Percentiles rank a stretch among this genome's conserved stretches.
These are phyloP conservation scores for Morpho deidamia DNA, from an alignment of 2,888 invertebrate genomes.

Conservation along the genomic window DNA sequence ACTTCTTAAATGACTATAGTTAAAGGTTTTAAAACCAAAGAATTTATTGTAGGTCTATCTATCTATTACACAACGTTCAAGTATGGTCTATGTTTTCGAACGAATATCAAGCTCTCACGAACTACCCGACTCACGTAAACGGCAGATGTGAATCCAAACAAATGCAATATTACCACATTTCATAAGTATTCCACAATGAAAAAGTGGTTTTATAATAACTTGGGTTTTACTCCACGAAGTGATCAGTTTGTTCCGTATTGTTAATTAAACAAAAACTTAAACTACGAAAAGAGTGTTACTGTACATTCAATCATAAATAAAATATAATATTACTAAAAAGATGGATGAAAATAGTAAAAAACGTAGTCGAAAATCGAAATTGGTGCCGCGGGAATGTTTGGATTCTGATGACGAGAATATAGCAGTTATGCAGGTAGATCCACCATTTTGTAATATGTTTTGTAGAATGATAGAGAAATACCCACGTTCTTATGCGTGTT, in stretches of 20 bases:
- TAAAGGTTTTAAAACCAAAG: too few species aligned
- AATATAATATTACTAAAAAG: constrained; percentile 1
- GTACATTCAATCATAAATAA: neutral
- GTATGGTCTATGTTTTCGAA: constrained; percentile 19
- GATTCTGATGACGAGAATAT: constrained; percentile 28
- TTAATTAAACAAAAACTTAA: neutral
- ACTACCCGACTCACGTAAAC: constrained; percentile 21
- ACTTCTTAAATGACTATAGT: too few species aligned
- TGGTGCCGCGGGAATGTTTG: constrained; percentile 32
- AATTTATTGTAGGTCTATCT: too few species aligned
- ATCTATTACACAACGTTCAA: too few species aligned
- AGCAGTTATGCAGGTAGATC: constrained; percentile 32
- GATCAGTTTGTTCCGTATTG: neutral
- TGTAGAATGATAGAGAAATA: too few species aligned
- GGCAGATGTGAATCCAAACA: constrained; percentile 4
- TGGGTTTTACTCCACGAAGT: constrained; percentile 4
- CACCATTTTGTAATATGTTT: constrained; percentile 17
- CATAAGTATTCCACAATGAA: neutral
- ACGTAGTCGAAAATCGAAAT: constrained; percentile 37
- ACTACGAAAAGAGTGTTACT: neutral
- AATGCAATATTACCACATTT: neutral
- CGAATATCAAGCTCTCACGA: constrained; percentile 16
- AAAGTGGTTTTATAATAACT: neutral
- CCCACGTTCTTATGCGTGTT: too few species aligned
- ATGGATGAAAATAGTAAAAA: constrained; percentile 27